phyloP scores from a whole-genome alignment of 1,140 invertebrate species.

The Lasaia peninsularis region DNA sequence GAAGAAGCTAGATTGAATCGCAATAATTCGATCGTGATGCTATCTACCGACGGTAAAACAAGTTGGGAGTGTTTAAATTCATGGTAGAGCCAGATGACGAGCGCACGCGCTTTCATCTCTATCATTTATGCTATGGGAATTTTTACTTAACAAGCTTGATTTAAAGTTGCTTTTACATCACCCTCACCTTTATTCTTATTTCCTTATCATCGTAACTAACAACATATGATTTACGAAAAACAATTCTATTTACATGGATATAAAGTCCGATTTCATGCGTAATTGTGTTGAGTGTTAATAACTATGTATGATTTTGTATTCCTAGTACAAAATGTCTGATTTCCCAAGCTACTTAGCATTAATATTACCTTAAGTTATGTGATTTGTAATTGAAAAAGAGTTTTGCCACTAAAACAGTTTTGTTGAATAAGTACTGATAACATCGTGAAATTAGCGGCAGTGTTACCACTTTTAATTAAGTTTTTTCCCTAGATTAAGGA shows the following conservation, averaged over 20 bases:
- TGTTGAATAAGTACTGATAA: not conserved
- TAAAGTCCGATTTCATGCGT: not conserved
- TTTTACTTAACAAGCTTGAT: slow-evolving; percentile 3
- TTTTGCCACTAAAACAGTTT: slow-evolving; percentile 1
- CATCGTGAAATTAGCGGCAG: not conserved
- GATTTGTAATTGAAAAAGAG: not conserved
- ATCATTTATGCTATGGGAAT: slow-evolving; percentile 9
- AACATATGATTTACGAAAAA: slow-evolving; percentile 13
- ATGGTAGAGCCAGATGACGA: slow-evolving; percentile 28
- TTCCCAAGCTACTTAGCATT: slow-evolving; percentile 19
- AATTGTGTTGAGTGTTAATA: not conserved
- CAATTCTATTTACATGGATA: not conserved
- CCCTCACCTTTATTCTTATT: slow-evolving; percentile 23
- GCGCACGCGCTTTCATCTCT: slow-evolving; percentile 26
- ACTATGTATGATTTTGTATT: slow-evolving; percentile 28
- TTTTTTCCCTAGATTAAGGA: no score
- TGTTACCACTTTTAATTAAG: no score
- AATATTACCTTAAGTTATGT: slow-evolving; percentile 7
- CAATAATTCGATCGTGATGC: slow-evolving; percentile 38
- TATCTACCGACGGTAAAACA: slow-evolving; percentile 25
- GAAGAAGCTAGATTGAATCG: slow-evolving; percentile 23
- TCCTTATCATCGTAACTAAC: slow-evolving; percentile 19
- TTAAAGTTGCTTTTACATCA: slow-evolving; percentile 21
- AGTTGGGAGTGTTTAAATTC: slow-evolving; percentile 32
- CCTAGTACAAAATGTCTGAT: slow-evolving; percentile 1